Percentiles rank a stretch among this genome's conserved stretches.
These are phyloP conservation scores for Labeo calbasu DNA, from an alignment of 2,797 vertebrate genomes.

Conservation along the genomic window DNA sequence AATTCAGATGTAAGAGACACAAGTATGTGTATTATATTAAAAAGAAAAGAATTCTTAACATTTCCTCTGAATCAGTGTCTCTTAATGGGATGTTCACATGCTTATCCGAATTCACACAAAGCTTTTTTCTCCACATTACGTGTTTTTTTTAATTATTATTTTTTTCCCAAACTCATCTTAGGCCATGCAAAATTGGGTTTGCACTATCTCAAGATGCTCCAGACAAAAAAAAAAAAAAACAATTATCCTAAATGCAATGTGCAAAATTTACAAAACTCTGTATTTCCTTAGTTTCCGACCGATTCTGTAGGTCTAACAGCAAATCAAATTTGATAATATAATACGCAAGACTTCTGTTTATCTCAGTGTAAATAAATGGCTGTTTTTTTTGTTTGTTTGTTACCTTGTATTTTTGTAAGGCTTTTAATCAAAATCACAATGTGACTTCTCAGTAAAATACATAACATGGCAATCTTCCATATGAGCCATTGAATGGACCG, in stretches of 20 bases:
- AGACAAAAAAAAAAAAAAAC: neutral
- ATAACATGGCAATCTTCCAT: neutral
- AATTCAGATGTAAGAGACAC: neutral
- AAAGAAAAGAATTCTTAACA: neutral
- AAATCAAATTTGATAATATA: neutral
- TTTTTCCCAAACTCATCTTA: neutral
- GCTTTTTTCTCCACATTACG: neutral
- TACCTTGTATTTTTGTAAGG: neutral
- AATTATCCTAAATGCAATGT: neutral
- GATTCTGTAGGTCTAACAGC: neutral
- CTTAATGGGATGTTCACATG: neutral
- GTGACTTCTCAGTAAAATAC: neutral
- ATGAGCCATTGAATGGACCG: too few species aligned
- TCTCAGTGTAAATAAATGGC: neutral
- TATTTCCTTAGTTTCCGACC: neutral
- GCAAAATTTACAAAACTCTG: neutral
- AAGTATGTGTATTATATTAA: neutral
- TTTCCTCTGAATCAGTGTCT: neutral
- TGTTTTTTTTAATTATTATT: neutral
- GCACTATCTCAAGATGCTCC: neutral
- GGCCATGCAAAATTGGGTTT: neutral
- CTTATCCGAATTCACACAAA: neutral
- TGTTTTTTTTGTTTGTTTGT: neutral
- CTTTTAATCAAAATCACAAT: neutral
- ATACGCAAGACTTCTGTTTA: neutral